These are phyloP conservation scores for Papilio dardanus DNA, from an alignment of 1,140 invertebrate species.

Conservation along the genomic window DNA sequence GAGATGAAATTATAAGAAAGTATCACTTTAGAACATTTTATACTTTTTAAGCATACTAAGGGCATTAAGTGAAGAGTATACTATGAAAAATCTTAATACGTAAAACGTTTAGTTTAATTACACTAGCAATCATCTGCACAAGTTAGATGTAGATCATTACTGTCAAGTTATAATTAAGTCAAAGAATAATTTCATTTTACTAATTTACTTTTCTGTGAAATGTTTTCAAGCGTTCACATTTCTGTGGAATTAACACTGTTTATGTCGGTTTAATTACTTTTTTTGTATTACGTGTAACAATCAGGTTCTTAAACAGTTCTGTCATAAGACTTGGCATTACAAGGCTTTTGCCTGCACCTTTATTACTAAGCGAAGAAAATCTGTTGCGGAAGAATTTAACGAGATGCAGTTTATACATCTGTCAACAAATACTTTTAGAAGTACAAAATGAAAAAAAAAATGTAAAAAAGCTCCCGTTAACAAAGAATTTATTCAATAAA, in stretches of 20 bases:
- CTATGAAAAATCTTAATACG: no score
- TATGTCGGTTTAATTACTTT: background rate
- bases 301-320: background rate
- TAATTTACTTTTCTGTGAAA: no score
- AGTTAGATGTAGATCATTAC: no score
- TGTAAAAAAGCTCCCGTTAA: no score
- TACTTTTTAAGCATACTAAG: background rate
- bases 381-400: conserved; percentile 1
- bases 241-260: background rate
- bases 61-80: no score
- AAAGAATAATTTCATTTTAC: no score
- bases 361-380: background rate
- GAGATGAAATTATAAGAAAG: background rate
- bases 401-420: background rate
- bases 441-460: background rate
- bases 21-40: background rate
- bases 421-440: background rate
- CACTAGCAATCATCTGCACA: no score
- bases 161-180: no score
- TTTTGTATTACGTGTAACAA: background rate
- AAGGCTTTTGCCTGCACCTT: conserved; percentile 5
- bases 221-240: no score
- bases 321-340: background rate
- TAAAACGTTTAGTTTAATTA: no score
- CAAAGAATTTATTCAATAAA: no score